Conservation (phyloP, 35 echinoderm and acorn worm species). For the Chiridota heheva region DNA sequence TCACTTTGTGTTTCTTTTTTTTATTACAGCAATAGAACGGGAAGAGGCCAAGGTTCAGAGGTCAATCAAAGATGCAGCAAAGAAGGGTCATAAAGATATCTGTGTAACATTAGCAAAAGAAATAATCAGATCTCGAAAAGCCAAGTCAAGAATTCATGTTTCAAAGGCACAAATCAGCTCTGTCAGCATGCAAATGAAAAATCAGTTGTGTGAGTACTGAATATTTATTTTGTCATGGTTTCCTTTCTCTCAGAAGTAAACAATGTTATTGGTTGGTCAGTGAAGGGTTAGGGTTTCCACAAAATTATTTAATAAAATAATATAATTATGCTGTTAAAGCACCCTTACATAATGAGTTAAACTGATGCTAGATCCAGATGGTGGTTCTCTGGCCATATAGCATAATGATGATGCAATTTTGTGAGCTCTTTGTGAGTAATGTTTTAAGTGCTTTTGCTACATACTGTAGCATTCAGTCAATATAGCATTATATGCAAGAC, state of each 20-base stretch:
- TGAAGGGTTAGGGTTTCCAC: not conserved
- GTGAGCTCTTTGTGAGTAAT: no score
- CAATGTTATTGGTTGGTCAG: not conserved
- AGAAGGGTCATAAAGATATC: slow-evolving; percentile 86
- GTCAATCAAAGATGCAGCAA: slow-evolving; percentile 89
- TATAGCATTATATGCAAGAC: no score
- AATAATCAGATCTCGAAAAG: slow-evolving; percentile 86
- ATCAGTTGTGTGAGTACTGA: slow-evolving; percentile 70
- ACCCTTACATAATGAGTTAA: not conserved
- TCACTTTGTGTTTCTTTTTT: not conserved
- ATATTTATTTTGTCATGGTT: not conserved
- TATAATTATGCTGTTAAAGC: not conserved
- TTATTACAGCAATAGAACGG: slow-evolving; percentile 65
- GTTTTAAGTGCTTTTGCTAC: no score
- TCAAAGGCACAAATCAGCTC: slow-evolving; percentile 96
- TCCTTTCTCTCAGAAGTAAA: not conserved
- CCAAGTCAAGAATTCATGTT: slow-evolving; percentile 68
- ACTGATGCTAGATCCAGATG: not conserved
- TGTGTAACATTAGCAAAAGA: slow-evolving; percentile 88
- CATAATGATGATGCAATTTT: no score
- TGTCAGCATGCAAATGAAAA: slow-evolving; percentile 99
- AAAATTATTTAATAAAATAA: not conserved
- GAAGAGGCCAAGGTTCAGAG: slow-evolving; percentile 88
- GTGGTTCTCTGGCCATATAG: not conserved
- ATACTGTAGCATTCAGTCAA: no score